These are phyloP conservation scores for Empidonax alnorum DNA, from an alignment of 2,113 vertebrate species.

Conservation along the genomic window DNA sequence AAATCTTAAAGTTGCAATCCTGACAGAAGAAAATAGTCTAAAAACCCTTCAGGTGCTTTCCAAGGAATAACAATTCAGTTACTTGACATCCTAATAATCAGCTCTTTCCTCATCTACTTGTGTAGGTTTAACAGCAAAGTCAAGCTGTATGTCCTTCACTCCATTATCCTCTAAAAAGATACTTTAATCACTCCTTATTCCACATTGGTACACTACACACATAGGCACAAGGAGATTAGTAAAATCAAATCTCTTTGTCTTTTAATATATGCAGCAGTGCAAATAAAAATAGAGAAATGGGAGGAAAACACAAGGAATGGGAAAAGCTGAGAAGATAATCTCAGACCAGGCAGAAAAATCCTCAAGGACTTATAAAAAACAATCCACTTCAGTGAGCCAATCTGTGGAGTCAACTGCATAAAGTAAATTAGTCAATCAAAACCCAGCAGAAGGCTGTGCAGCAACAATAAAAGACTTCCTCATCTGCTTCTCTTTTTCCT, in stretches of 20 bases:
- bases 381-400: background rate
- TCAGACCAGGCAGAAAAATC: background rate
- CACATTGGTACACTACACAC: background rate
- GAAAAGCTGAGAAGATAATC: background rate
- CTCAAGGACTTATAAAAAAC: background rate
- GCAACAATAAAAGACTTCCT: background rate
- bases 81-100: background rate
- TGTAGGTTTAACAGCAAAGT: background rate
- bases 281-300: background rate
- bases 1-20: background rate
- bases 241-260: constrained; percentile 25
- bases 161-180: background rate
- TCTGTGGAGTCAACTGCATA: background rate
- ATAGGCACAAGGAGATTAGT: background rate
- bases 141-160: background rate
- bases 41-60: background rate
- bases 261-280: background rate
- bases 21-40: background rate
- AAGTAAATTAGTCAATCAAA: background rate
- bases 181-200: background rate
- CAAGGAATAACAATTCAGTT: background rate
- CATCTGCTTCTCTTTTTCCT: background rate
- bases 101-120: background rate
- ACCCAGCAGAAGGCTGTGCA: background rate
- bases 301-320: background rate